Evolutionary conservation across 2,113 vertebrate species (phyloP).

Genomic region (Calyptommatus sinebrachiatus): DNA sequence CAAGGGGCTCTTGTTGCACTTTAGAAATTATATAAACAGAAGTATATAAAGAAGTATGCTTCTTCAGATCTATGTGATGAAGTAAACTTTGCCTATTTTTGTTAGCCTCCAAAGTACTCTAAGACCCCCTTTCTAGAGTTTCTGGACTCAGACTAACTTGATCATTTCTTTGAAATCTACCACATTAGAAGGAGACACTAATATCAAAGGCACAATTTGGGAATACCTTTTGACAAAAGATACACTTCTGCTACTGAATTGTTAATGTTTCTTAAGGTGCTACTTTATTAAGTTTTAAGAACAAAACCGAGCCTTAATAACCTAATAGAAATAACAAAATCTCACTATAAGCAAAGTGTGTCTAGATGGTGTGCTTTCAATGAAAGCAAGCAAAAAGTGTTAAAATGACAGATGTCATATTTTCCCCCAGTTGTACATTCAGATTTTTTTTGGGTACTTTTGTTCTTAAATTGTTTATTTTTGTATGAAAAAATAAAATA

Average conservation of each 20-base stretch:
- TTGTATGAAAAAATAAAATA: slow-evolving; percentile 72
- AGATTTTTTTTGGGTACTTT: slow-evolving; percentile 74
- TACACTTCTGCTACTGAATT: slow-evolving; percentile 22
- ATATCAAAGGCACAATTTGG: slow-evolving; percentile 38
- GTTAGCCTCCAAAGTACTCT: too few species aligned
- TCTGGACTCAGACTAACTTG: too few species aligned
- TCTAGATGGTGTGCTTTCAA: slow-evolving; percentile 85
- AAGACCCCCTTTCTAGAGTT: too few species aligned
- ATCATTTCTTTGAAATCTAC: too few species aligned
- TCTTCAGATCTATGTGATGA: too few species aligned
- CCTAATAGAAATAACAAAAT: slow-evolving; percentile 65
- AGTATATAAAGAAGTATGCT: too few species aligned
- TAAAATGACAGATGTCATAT: slow-evolving; percentile 72
- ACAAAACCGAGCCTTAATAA: slow-evolving; percentile 68
- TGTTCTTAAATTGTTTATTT: slow-evolving; percentile 79
- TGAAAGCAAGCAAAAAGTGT: slow-evolving; percentile 80
- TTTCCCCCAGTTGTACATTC: slow-evolving; percentile 76
- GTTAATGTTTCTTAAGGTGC: slow-evolving; percentile 49
- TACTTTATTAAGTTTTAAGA: slow-evolving; percentile 51
- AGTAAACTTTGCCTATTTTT: too few species aligned
- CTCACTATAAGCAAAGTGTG: slow-evolving; percentile 64
- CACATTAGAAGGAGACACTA: slow-evolving; percentile 26
- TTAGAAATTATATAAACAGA: too few species aligned
- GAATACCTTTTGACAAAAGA: slow-evolving; percentile 22
- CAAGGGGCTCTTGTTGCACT: too few species aligned